Conservation (phyloP, 2,797 vertebrate species). For the Natrix natrix region DNA sequence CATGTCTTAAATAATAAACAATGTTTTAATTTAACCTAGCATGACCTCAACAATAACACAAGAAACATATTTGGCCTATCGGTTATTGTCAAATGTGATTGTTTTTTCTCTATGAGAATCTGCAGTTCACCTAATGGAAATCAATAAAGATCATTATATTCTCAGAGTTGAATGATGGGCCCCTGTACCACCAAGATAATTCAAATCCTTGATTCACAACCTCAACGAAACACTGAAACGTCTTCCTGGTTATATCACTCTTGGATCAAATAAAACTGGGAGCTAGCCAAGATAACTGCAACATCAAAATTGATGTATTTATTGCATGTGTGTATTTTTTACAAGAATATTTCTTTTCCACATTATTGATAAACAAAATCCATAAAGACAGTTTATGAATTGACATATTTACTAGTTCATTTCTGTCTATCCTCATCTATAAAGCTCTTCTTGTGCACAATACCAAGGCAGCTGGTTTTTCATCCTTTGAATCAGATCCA, state of each 20-base stretch:
- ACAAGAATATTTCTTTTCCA: neutral
- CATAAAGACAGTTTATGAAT: neutral
- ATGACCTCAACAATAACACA: neutral
- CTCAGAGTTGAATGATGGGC: neutral
- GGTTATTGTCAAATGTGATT: neutral
- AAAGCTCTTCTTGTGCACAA: neutral
- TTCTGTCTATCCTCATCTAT: neutral
- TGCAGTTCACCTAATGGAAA: neutral
- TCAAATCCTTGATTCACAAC: neutral
- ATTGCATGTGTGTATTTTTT: neutral
- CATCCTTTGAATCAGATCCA: neutral
- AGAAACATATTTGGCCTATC: neutral
- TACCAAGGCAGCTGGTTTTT: neutral
- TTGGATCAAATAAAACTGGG: neutral
- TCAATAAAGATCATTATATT: neutral
- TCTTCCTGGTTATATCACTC: neutral
- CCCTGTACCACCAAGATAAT: neutral
- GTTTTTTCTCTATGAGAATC: neutral
- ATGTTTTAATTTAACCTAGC: conserved; percentile 8
- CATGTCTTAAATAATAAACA: neutral
- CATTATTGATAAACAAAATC: neutral
- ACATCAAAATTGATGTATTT: neutral
- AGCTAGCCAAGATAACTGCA: neutral
- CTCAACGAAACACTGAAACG: neutral
- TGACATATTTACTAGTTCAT: neutral